Evolutionary conservation across 30 jellyfish, hydroid and myxozoan species (phyloP).

Genomic region (Aurelia sp.): DNA sequence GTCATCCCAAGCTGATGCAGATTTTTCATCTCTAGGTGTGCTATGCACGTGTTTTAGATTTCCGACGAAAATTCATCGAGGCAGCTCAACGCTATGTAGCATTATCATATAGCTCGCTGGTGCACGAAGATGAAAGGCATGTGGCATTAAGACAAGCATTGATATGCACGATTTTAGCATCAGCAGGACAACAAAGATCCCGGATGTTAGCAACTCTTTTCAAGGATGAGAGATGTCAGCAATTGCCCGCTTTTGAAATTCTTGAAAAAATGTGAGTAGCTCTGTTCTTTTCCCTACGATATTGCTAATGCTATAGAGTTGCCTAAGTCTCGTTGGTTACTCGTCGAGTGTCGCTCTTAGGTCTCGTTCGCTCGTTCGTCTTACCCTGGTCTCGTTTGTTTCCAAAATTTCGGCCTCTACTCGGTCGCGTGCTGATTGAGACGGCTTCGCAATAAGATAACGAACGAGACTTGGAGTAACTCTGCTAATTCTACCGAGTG

Average conservation of each 20-base stretch:
- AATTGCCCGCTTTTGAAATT: slow-evolving; percentile 86
- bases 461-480: no score
- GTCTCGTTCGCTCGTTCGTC: no score
- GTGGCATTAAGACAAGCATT: slow-evolving; percentile 86
- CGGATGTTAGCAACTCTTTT: slow-evolving; percentile 90
- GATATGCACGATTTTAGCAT: slow-evolving; percentile 85
- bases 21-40: slow-evolving; percentile 62
- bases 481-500: no score
- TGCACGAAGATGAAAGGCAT: slow-evolving; percentile 82
- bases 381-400: no score
- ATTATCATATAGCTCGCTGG: slow-evolving; percentile 71
- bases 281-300: no score
- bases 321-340: no score
- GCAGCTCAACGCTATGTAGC: slow-evolving; percentile 92
- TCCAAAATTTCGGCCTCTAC: no score
- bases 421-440: no score
- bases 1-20: no score
- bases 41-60: slow-evolving; percentile 90
- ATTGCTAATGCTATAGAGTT: no score
- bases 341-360: no score
- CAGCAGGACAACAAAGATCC: slow-evolving; percentile 94
- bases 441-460: no score
- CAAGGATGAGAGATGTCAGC: slow-evolving; percentile 93
- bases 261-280: slow-evolving; percentile 74
- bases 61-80: slow-evolving; percentile 84